Evolutionary conservation across 2,113 vertebrate species (phyloP).

Genomic region (Pituophis catenifer): DNA sequence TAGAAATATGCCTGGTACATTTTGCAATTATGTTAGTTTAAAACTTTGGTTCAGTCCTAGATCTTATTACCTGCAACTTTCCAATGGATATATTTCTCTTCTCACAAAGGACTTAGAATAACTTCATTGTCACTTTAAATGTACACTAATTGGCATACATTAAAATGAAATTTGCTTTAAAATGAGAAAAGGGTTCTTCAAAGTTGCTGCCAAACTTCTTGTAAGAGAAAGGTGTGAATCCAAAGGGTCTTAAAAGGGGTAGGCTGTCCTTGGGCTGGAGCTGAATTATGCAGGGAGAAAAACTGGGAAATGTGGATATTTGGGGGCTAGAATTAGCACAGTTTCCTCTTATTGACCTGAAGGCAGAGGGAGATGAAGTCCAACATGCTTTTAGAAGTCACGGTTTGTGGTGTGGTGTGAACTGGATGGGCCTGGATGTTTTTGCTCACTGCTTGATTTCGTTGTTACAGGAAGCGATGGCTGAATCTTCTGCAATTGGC

Average conservation of each 20-base stretch:
- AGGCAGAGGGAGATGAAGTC: neutral
- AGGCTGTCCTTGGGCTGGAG: neutral
- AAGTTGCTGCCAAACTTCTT: neutral
- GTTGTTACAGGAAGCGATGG: neutral
- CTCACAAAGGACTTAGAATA: no score
- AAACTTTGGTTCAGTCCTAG: no score
- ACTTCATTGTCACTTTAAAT: no score
- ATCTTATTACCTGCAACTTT: no score
- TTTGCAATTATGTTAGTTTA: no score
- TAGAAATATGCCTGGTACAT: no score
- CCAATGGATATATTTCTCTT: no score
- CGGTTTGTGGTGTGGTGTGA: neutral
- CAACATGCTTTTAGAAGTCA: neutral
- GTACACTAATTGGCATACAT: no score
- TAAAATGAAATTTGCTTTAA: no score
- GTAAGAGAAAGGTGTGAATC: neutral
- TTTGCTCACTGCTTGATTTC: neutral
- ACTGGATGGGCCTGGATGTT: neutral
- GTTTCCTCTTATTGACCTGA: neutral
- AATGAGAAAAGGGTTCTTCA: neutral
- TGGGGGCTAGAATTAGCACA: neutral
- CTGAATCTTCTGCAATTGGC: neutral
- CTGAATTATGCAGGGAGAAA: neutral
- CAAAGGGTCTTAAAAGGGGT: neutral
- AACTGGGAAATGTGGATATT: neutral